A percentile compares a stretch with the other conserved stretches of the same genome.
Evolutionary conservation across 1,140 invertebrate genomes (phyloP).

Genomic region (Drosophila nigromelanica): DNA sequence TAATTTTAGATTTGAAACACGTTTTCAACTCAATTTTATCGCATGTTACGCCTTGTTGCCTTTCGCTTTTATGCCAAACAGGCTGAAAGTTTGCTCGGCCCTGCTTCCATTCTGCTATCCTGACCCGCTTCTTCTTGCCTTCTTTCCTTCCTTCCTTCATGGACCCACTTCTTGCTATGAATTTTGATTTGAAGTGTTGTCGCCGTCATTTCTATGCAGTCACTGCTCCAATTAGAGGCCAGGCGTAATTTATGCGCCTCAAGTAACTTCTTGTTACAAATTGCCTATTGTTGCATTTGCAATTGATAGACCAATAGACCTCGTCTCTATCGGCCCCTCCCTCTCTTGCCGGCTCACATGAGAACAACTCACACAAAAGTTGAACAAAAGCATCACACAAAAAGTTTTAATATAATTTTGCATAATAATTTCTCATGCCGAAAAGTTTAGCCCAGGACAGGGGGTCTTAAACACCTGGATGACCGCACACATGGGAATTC

Average conservation of each 20-base stretch:
- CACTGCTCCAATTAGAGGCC: slow-evolving; percentile 67
- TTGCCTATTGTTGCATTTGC: slow-evolving; percentile 72
- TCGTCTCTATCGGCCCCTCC: neutral
- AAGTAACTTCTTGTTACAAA: slow-evolving; percentile 70
- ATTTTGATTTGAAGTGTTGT: slow-evolving; percentile 75
- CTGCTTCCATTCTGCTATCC: neutral
- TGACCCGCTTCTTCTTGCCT: neutral
- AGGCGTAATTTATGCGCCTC: slow-evolving; percentile 74
- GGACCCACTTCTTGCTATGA: slow-evolving; percentile 34
- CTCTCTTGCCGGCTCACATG: slow-evolving; percentile 12
- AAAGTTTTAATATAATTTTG: slow-evolving; percentile 77
- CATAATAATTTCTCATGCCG: slow-evolving; percentile 62
- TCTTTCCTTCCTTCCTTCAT: neutral
- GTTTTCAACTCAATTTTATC: slow-evolving; percentile 81
- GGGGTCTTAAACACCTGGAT: slow-evolving; percentile 47
- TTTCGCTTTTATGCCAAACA: slow-evolving; percentile 68
- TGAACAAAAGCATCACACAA: slow-evolving; percentile 62
- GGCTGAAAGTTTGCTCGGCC: slow-evolving; percentile 25
- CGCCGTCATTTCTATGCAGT: slow-evolving; percentile 55
- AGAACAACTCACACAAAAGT: slow-evolving; percentile 45
- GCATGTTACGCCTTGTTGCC: slow-evolving; percentile 81
- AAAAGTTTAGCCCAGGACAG: slow-evolving; percentile 31
- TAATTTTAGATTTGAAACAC: slow-evolving; percentile 83
- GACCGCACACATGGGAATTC: slow-evolving; percentile 76
- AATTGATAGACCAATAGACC: slow-evolving; percentile 55